Percentiles rank a stretch among this genome's conserved stretches.
Conservation (phyloP, 2,113 vertebrate species). For the Daphoenositta chrysoptera region DNA sequence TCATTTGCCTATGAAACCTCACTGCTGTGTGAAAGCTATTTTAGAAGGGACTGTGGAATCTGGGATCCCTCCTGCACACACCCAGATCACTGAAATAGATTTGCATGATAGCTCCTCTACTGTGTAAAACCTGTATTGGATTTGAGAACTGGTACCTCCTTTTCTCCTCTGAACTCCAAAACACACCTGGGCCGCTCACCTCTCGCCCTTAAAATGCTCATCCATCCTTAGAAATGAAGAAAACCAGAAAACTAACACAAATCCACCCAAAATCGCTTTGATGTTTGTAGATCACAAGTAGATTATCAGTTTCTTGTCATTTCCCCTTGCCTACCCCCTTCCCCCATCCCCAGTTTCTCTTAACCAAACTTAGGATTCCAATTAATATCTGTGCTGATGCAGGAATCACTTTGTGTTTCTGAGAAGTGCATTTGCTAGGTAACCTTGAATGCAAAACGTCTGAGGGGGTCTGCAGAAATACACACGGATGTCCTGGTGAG, state of each 20-base stretch:
- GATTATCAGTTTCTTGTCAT: not conserved
- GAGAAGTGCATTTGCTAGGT: not conserved
- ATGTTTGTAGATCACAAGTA: fast-evolving
- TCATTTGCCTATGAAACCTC: not conserved
- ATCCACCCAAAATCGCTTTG: not conserved
- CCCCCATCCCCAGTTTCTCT: not conserved
- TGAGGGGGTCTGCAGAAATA: not conserved
- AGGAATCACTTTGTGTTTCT: not conserved
- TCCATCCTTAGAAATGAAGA: not conserved
- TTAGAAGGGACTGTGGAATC: not conserved
- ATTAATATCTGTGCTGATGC: not conserved
- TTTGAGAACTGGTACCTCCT: not conserved
- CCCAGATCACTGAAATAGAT: not conserved
- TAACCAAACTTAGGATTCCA: not conserved
- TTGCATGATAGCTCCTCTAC: not conserved
- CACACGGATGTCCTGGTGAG: not conserved
- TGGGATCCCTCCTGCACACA: not conserved
- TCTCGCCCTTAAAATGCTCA: not conserved
- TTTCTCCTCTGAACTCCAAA: not conserved
- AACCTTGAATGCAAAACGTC: not conserved
- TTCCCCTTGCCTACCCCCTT: not conserved
- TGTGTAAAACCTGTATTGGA: not conserved
- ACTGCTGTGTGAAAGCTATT: not conserved
- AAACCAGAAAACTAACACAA: not conserved
- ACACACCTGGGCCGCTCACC: not conserved